A percentile compares a stretch with the other conserved stretches of the same genome.
Conservation (phyloP, 2,888 invertebrate species). For the Macaria liturata region DNA sequence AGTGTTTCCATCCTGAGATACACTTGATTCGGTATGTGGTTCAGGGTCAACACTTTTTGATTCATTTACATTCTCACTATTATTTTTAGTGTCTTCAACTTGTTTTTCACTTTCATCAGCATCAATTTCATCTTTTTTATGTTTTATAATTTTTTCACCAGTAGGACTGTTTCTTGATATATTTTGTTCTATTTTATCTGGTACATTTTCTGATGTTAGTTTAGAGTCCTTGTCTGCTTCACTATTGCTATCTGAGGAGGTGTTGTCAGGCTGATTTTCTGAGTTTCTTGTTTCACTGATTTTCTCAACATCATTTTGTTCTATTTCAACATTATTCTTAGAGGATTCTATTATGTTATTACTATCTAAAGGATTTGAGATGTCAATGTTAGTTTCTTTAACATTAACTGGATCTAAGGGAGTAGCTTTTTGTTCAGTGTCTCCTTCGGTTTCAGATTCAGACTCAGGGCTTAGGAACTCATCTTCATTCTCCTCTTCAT, state of each 20-base stretch:
- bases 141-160: slow-evolving; percentile 11
- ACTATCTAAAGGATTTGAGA: slow-evolving; percentile 12
- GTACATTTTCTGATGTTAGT: slow-evolving; percentile 11
- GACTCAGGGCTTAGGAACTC: slow-evolving; percentile 78
- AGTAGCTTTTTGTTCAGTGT: slow-evolving; percentile 39
- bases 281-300: slow-evolving; percentile 1
- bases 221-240: slow-evolving; percentile 11
- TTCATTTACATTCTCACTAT: slow-evolving; percentile 1
- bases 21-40: slow-evolving; percentile 2
- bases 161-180: slow-evolving; percentile 8
- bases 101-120: slow-evolving; percentile 14
- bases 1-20: slow-evolving; percentile 1
- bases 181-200: slow-evolving; percentile 21
- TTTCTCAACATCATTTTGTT: slow-evolving; percentile 20
- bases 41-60: slow-evolving; percentile 1
- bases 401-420: slow-evolving; percentile 19
- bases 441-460: slow-evolving; percentile 66
- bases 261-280: slow-evolving; percentile 22
- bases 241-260: slow-evolving; percentile 7
- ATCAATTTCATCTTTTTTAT: slow-evolving; percentile 3
- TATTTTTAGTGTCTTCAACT: slow-evolving; percentile 10
- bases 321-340: slow-evolving; percentile 10
- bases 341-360: slow-evolving; percentile 17
- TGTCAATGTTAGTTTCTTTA: slow-evolving; percentile 21
- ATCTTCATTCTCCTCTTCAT: slow-evolving; percentile 76